phyloP scores from a whole-genome alignment of 1,140 invertebrate species.

The Neodiprion virginianus region DNA sequence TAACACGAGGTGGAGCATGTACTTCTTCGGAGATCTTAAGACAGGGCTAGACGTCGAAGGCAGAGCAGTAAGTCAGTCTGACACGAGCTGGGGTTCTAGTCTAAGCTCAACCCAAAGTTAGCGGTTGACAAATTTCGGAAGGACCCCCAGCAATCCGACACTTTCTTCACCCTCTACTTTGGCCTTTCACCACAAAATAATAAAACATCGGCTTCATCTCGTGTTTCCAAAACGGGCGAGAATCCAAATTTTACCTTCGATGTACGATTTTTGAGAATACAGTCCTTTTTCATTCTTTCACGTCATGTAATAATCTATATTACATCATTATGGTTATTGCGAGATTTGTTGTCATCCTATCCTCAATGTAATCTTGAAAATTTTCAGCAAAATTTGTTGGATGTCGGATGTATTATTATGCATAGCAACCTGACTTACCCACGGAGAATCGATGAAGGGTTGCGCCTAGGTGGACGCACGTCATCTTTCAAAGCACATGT shows the following conservation, averaged over 20 bases:
- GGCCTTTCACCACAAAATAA: slow-evolving; percentile 2
- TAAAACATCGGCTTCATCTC: not conserved
- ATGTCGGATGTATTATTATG: not conserved
- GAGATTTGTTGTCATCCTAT: not conserved
- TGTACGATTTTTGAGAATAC: not conserved
- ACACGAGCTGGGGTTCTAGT: not conserved
- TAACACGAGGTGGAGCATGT: slow-evolving; percentile 31
- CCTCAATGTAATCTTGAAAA: not conserved
- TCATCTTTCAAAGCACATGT: not conserved
- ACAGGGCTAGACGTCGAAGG: not conserved
- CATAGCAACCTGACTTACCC: not conserved
- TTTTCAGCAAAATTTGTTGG: no score
- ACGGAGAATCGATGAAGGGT: not conserved
- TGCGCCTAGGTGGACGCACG: not conserved
- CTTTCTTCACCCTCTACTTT: not conserved
- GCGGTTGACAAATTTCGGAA: slow-evolving; percentile 6
- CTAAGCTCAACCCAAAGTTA: not conserved
- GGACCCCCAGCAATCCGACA: slow-evolving; percentile 10
- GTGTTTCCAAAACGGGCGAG: no score
- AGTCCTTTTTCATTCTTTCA: not conserved
- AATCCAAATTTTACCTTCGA: no score
- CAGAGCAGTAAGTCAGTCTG: not conserved
- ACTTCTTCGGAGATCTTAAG: not conserved
- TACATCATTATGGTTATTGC: not conserved
- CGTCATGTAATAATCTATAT: not conserved